Percentiles rank a stretch among this genome's conserved stretches.
Evolutionary conservation across 2,888 invertebrate species (phyloP).

Genomic region (Epinotia bilunana): DNA sequence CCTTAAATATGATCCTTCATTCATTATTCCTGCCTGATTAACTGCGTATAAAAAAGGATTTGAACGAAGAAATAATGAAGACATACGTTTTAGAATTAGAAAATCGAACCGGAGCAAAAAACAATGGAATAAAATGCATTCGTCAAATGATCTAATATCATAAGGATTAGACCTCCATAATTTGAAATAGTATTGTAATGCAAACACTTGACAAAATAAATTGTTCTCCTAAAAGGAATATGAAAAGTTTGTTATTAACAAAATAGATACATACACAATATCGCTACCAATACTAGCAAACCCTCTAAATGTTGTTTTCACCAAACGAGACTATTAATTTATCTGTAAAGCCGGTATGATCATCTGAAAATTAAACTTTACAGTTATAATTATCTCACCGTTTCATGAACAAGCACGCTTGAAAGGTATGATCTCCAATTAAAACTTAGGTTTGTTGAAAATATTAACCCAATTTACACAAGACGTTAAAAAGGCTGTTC

Average conservation of each 20-base stretch:
- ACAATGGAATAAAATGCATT: too few relatives aligned
- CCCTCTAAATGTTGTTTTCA: not conserved
- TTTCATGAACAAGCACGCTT: conserved; percentile 41
- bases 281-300: not conserved
- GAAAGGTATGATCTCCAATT: conserved; percentile 44
- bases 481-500: not conserved
- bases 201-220: not conserved
- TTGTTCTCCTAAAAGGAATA: not conserved
- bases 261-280: not conserved
- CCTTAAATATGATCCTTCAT: too few relatives aligned
- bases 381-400: conserved; percentile 42
- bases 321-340: conserved; percentile 39
- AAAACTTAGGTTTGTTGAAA: conserved; percentile 41
- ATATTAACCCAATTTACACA: conserved; percentile 30
- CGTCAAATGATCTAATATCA: too few relatives aligned
- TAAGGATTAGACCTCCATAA: not conserved
- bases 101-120: too few relatives aligned
- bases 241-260: not conserved
- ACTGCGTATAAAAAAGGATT: too few relatives aligned
- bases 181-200: not conserved
- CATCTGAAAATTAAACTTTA: conserved; percentile 45
- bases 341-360: conserved; percentile 32
- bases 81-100: too few relatives aligned
- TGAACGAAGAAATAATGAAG: too few relatives aligned
- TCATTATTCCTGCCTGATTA: too few relatives aligned